Base-by-base conservation (phyloP, 2,113 vertebrate species). In the Neotragus pygmaeus region DNA sequence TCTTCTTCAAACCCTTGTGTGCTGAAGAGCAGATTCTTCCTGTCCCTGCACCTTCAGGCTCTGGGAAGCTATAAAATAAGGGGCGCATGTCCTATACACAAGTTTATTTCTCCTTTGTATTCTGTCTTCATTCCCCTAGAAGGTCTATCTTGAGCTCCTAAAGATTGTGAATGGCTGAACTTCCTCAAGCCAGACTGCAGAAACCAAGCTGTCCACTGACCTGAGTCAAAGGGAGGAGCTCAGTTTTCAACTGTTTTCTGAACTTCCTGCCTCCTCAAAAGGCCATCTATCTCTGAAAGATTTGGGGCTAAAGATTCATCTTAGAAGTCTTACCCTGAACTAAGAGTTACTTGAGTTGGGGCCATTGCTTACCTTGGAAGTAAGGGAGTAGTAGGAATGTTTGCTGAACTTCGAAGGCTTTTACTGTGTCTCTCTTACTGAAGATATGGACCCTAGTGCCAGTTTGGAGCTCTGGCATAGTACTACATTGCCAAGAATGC, bases 1-100 rank as follows among this genome's bases (percentile, higher is more conserved):
- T 84, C 0, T 25, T 97, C 95, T 96, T 97, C 81, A 96, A 97
- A 97, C 75, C 86, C 64, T 97, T 45, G 80, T 92, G 95, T 96
- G 84, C 49, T 82, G 95, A 98, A 97, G 97, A 98, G 95, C 98
- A 98, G 97, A 97, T 98, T 90, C 60, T 96, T 98, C 82, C 90
- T 0, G 70, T 94, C 55, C 1, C 86, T 97, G 55, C 57, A 96
- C 94, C 57, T 92, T 16, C 12, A 97, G 96, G 33, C 64, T 97
- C 83, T 94, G 43, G 51, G 57, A 95, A 90, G 57, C 88, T 55
- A 81, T 96, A 94, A 93, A 91, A 91, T 90, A 93, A 97, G 93
- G 53, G 58, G 25, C 87, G 90, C 73, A 55, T 90, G 73, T 93
- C 86, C n/a, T 95, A 91, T 75, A 95, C n/a, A 96, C 16, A 30